phyloP scores from a whole-genome alignment of 2,888 invertebrate species.

The Cylloceria caligata region DNA sequence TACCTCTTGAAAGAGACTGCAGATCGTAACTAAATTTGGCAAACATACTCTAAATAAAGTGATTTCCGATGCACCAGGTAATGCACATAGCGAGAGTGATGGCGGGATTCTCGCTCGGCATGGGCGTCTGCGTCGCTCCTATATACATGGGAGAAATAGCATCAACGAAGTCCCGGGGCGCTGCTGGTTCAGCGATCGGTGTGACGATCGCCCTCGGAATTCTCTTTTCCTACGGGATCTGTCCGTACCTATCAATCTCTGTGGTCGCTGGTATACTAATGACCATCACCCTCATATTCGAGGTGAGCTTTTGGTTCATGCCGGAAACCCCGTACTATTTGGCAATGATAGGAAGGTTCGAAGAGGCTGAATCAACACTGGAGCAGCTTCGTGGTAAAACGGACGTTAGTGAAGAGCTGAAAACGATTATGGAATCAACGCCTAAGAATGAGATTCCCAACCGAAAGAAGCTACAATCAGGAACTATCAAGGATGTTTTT shows the following conservation, averaged over 20 bases:
- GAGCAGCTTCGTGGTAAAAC: slow-evolving; percentile 84
- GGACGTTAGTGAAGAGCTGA: slow-evolving; percentile 86
- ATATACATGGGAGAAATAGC: slow-evolving; percentile 77
- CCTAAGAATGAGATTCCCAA: slow-evolving; percentile 12
- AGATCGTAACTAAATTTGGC: too few relatives aligned
- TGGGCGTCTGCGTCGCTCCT: slow-evolving; percentile 69
- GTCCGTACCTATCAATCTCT: slow-evolving; percentile 75
- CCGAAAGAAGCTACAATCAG: slow-evolving; percentile 1
- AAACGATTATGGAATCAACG: slow-evolving; percentile 68
- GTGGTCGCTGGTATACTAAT: slow-evolving; percentile 76
- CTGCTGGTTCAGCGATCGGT: slow-evolving; percentile 87
- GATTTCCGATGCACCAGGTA: slow-evolving; percentile 63
- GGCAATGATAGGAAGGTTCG: slow-evolving; percentile 75
- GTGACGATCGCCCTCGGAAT: slow-evolving; percentile 85
- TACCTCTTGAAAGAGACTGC: too few relatives aligned
- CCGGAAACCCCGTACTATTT: slow-evolving; percentile 86
- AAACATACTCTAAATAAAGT: background rate
- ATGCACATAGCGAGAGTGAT: slow-evolving; percentile 73
- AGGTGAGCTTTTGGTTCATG: slow-evolving; percentile 82
- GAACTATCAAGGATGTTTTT: slow-evolving; percentile 73
- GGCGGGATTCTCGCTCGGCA: slow-evolving; percentile 72
- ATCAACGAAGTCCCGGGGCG: slow-evolving; percentile 84
- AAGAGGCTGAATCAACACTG: slow-evolving; percentile 84
- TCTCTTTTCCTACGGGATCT: slow-evolving; percentile 75
- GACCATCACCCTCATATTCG: slow-evolving; percentile 79